Base-by-base conservation (phyloP, 2,888 invertebrate genomes). In the Aphidoletes aphidimyza region DNA sequence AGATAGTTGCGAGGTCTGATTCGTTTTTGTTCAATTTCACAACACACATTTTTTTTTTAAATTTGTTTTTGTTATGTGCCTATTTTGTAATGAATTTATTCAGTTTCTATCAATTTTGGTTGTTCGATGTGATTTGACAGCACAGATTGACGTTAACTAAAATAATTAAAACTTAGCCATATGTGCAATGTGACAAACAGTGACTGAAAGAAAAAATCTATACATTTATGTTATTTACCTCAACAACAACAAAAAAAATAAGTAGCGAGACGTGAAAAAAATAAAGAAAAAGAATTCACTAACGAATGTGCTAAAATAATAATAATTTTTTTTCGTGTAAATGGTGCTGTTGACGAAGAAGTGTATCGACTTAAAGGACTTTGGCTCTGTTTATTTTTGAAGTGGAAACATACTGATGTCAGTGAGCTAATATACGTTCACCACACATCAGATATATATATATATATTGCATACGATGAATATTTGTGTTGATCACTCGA, bases 21-120 rank as follows among this genome's bases (percentile, higher is more conserved):
- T n/a, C n/a, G n/a, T 69, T 69, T 69, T 69, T 69, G 54, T 54
- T 34, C 19, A n/a, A n/a, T n/a, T n/a, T n/a, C n/a, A n/a, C n/a
- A n/a, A n/a, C n/a, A n/a, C n/a, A n/a, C n/a, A n/a, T 69, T 30
- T 54, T 54, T 69, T 30, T 14, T 14, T 69, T 30, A 5, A 69
- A 30, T 69, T 69, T 54, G 0, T 8, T 22, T 22, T 69, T 69
- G 69, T 69, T 26, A 69, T 69, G 69, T 69, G 69, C 69, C 69
- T 69, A 69, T 69, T 69, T 69, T 69, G 69, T 69, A 69, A n/a
- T 30, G 2, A 30, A 69, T 30, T 30, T 69, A 14, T 34, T 69
- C 34, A 14, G 3, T 69, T 69, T 69, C 69, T 26, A 69, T 69
- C 14, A 69, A 69, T 30, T 69, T 69, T 30, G 69, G 30, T 30